A percentile compares a stretch with the other conserved stretches of the same genome.
Evolutionary conservation across 2,888 invertebrate genomes (phyloP).

Genomic region (Sycophila texana): DNA sequence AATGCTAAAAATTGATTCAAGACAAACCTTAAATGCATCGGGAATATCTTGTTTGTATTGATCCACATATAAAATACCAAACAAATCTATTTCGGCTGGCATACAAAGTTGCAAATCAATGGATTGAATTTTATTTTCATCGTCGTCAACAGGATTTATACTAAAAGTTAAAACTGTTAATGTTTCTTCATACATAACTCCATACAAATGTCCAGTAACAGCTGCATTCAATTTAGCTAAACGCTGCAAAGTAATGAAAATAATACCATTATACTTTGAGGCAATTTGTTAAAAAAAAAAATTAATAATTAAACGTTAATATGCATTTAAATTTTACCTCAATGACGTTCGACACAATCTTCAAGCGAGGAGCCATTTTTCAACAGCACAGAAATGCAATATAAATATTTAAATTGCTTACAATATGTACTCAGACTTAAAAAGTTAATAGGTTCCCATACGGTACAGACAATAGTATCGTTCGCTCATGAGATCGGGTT

Average conservation of each 20-base stretch:
- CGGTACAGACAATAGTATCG: background rate
- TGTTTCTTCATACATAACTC: slow-evolving; percentile 84
- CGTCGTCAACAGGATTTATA: slow-evolving; percentile 80
- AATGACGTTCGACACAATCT: slow-evolving; percentile 83
- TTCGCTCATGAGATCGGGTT: slow-evolving; percentile 40
- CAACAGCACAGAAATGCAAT: background rate
- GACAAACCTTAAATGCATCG: slow-evolving; percentile 78
- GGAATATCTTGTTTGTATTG: slow-evolving; percentile 80
- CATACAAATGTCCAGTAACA: slow-evolving; percentile 85
- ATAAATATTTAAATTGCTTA: slow-evolving; percentile 8
- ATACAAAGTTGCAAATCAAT: slow-evolving; percentile 80
- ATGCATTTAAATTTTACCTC: slow-evolving; percentile 77
- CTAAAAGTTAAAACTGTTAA: slow-evolving; percentile 83
- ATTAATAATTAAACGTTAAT: background rate
- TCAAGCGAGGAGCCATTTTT: slow-evolving; percentile 84
- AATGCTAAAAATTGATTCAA: slow-evolving; percentile 65
- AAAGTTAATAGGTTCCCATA: slow-evolving; percentile 37
- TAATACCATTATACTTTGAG: background rate
- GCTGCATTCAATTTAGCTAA: slow-evolving; percentile 80
- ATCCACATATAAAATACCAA: slow-evolving; percentile 84
- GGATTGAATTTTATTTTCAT: slow-evolving; percentile 75
- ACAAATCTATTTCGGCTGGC: slow-evolving; percentile 87
- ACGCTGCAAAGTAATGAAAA: slow-evolving; percentile 78
- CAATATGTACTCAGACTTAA: slow-evolving; percentile 11
- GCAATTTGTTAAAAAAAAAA: slow-evolving; percentile 28